Base-by-base conservation (phyloP, 1,140 invertebrate species). In the Diachasma alloeum region DNA sequence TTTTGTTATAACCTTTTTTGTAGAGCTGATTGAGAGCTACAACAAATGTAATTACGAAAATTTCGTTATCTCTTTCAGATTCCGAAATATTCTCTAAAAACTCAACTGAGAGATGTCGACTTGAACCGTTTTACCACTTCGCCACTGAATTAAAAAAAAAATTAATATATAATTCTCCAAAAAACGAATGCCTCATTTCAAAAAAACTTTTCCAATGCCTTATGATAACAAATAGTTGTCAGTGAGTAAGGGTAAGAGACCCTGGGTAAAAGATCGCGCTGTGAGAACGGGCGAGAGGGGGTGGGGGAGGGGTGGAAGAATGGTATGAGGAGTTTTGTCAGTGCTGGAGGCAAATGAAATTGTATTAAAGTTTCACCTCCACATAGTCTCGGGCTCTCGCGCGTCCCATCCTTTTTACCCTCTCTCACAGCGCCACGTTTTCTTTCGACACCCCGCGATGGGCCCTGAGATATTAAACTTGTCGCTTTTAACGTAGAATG, bases 331-430 rank as follows among this genome's bases (percentile, higher is more conserved):
- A 85, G 83, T 85, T 77, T 87, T 87, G 86, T 87, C 85, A 87
- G 86, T 37, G 59, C 82, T 78, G 81, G 81, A 82, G 80, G 78
- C 85, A 87, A 86, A 87, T 86, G 85, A 87, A 86, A 87, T 87
- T 87, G 84, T 86, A 86, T 87, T 87, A 86, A 86, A 87, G 81
- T 87, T 86, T 87, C 81, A 85, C 82, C 83, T 83, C 73, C 76
- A 4, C 26, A 31, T 70, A 79, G 71, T 76, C 59, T 76, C 66
- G 31, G 31, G 31, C 31, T 31, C 31, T 31, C 31, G 2, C 31
- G 44, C 72, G n/a, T 74, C 48, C 81, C 82, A 69, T 84, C 78
- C 80, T 79, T 48, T 70, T 53, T 78, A 39, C 69, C 39, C 56
- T 15, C 36, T 73, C 46, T 48, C 72, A 67, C 79, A 78, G 78